These are phyloP conservation scores for Lagria hirta DNA, from an alignment of 2,888 invertebrate genomes.

Conservation along the genomic window DNA sequence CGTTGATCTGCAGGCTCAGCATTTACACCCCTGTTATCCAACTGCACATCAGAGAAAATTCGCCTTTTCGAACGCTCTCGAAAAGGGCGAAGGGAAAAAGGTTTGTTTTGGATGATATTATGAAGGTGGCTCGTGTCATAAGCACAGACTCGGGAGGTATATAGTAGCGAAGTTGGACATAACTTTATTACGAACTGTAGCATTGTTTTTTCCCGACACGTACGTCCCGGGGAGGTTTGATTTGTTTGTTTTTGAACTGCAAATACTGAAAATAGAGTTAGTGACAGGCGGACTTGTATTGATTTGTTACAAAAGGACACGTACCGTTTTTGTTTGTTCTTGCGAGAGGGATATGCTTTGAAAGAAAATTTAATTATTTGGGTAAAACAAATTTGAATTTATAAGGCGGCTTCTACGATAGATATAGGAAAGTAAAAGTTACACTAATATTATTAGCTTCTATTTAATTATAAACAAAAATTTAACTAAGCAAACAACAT, in stretches of 20 bases:
- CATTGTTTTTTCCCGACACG: conserved; percentile 30
- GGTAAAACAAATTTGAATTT: too few relatives aligned
- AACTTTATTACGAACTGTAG: conserved; percentile 28
- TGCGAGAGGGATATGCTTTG: conserved; percentile 13
- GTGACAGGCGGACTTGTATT: conserved; percentile 24
- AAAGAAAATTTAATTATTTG: conserved; percentile 6
- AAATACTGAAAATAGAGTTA: conserved; percentile 27
- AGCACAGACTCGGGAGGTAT: conserved; percentile 13
- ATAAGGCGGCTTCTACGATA: too few relatives aligned
- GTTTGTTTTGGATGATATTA: conserved; percentile 17
- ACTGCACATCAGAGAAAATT: conserved; percentile 11
- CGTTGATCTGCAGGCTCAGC: conserved; percentile 28
- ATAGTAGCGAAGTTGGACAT: conserved; percentile 23
- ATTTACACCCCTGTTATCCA: conserved; percentile 29
- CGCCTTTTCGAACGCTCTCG: conserved; percentile 6
- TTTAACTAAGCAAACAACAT: too few relatives aligned
- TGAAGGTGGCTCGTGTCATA: conserved; percentile 22
- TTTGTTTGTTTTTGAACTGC: conserved; percentile 31
- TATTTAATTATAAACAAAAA: too few relatives aligned
- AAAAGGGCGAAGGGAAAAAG: conserved; percentile 1
- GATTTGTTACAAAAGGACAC: conserved; percentile 24
- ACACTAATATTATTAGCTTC: too few relatives aligned
- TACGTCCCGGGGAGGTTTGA: conserved; percentile 25
- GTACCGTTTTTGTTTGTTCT: conserved; percentile 21
- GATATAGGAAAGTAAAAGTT: too few relatives aligned